Conservation (phyloP, 1,140 invertebrate genomes). For the Dendrolimus punctatus region DNA sequence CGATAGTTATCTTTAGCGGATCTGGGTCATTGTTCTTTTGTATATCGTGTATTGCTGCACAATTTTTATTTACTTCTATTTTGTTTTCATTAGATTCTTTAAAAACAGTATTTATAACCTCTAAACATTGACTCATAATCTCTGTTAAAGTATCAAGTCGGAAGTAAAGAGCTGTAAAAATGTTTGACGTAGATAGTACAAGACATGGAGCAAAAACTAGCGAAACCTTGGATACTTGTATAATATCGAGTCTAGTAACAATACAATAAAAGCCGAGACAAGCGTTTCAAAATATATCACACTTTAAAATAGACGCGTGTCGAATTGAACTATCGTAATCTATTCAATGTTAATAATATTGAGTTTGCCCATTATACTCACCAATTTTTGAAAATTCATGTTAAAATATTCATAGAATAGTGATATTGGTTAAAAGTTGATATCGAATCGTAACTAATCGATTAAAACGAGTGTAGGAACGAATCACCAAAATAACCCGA, state of each 20-base stretch:
- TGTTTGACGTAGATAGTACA: conserved; percentile 10
- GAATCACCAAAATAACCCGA: conserved; percentile 20
- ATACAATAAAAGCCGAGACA: too few relatives aligned
- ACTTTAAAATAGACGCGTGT: too few relatives aligned
- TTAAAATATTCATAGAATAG: conserved; percentile 12
- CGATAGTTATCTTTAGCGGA: conserved; percentile 64
- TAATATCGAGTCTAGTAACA: neutral
- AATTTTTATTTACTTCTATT: conserved; percentile 14
- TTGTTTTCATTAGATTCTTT: too few relatives aligned
- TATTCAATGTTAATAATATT: too few relatives aligned
- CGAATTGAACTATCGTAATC: too few relatives aligned
- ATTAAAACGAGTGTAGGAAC: conserved; percentile 24
- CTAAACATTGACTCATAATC: too few relatives aligned
- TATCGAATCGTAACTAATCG: conserved; percentile 32
- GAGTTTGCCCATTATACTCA: too few relatives aligned
- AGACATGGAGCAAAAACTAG: conserved; percentile 9
- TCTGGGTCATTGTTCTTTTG: conserved; percentile 70
- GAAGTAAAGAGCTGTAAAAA: neutral
- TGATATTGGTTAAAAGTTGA: conserved; percentile 17
- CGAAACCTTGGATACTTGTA: conserved; percentile 13
- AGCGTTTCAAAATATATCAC: too few relatives aligned
- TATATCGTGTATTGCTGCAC: conserved; percentile 40
- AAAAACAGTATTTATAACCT: too few relatives aligned
- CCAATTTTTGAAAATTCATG: neutral
- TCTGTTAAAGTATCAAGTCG: too few relatives aligned